Evolutionary conservation across 64 coral and sea anemone species (phyloP), one percentile per base, ranked within the genome.

Genomic region (Catalaphyllia jardinei): DNA sequence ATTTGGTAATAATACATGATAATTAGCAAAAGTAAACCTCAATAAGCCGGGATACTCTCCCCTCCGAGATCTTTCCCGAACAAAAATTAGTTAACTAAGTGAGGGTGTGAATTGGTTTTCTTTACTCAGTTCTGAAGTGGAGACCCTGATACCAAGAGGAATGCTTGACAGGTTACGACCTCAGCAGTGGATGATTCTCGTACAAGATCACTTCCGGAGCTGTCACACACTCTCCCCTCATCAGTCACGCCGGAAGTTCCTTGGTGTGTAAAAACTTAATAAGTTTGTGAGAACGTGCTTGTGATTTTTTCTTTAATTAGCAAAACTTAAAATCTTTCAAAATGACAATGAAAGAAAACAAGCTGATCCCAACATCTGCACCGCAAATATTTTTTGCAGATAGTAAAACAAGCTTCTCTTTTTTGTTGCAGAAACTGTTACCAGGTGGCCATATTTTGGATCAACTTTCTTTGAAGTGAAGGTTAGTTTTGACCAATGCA

Each of bases 181-280:
- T 10, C 91, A 89, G 24, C 97, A 99, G 31, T 99, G 97, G 97
- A 24, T 95, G 15, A 87, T 99, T 16, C 97, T 99, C 50, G 76
- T 99, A 50, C 97, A 99, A 88, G 97, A 99, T 76, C 97, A 99
- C 87, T 93, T 93, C 76, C 87, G 93, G 65, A 90, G 93, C 60
- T 91, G 87, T 77, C 76, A 87, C 20, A 78, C 72, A 29, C 30
- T 95, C 30, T 72, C 97, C 8, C 93, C 97, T 67, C 73, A 95
- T 67, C 93, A 99, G 65, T 78, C 90, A 15, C 95, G 91, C 61
- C 87, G 90, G 71, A 93, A 29, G 31, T 95, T 94, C 62, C 90
- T 98, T 30, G 96, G 96, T 98, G 87, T 49, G 75, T 89, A 57
- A 57, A 57, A 57, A 51, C 50, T 16, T 57, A 57, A 12, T 2